Evolutionary conservation across 2,113 vertebrate species (phyloP).

Genomic region (Pungitius pungitius): DNA sequence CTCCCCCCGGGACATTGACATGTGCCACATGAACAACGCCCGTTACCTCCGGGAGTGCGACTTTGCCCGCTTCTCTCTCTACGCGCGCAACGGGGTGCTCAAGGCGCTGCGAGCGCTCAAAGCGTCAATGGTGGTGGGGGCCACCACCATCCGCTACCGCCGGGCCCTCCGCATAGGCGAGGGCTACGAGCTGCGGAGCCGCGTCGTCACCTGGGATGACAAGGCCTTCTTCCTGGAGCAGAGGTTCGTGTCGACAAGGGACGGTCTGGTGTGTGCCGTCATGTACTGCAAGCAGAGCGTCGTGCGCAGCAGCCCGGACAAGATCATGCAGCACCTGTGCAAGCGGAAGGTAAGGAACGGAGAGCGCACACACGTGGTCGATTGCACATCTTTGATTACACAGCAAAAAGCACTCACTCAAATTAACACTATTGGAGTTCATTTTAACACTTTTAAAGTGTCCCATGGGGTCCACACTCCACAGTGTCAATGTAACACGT

Average conservation of each 20-base stretch:
- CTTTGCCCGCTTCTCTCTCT: conserved; percentile 85
- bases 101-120: conserved; percentile 78
- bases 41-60: conserved; percentile 91
- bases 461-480: no score
- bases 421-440: no score
- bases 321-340: conserved; percentile 84
- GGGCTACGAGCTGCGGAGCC: conserved; percentile 82
- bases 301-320: conserved; percentile 80
- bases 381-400: background rate
- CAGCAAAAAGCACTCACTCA: no score
- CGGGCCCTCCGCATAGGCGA: conserved; percentile 83
- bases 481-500: no score
- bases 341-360: conserved; percentile 77
- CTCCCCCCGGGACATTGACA: conserved; percentile 84
- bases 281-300: conserved; percentile 86
- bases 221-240: conserved; percentile 89
- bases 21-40: conserved; percentile 93
- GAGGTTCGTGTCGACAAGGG: conserved; percentile 83
- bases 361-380: background rate
- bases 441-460: no score
- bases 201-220: conserved; percentile 86
- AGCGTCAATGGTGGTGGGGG: conserved; percentile 80
- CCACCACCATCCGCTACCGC: conserved; percentile 86
- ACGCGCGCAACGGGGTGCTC: conserved; percentile 85
- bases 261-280: conserved; percentile 83